Evolutionary conservation across 2,797 vertebrate genomes (phyloP).

Genomic region (Urosaurus nigricauda): DNA sequence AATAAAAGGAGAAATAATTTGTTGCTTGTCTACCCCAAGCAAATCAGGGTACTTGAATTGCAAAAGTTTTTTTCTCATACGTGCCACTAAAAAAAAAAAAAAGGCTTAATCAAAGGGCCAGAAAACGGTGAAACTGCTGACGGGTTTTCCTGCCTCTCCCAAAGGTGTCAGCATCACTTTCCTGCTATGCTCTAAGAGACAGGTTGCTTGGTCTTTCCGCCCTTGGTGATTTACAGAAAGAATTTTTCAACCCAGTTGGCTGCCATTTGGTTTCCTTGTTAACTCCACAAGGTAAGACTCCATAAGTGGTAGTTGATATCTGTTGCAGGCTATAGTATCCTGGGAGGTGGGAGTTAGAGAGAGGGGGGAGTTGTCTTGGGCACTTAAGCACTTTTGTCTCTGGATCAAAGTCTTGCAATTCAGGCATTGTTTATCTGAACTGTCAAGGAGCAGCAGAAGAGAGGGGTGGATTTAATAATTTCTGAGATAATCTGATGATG

Average conservation of each 20-base stretch:
- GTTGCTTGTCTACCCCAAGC: conserved; percentile 72
- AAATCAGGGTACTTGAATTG: conserved; percentile 76
- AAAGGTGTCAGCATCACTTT: conserved; percentile 80
- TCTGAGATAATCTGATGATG: background rate
- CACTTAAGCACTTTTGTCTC: conserved; percentile 15
- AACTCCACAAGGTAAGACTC: conserved; percentile 80
- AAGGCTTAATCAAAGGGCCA: conserved; percentile 81
- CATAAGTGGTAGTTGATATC: conserved; percentile 71
- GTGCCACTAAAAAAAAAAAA: conserved; percentile 36
- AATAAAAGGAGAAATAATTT: conserved; percentile 69
- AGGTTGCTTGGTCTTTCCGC: conserved; percentile 79
- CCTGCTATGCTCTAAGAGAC: conserved; percentile 76
- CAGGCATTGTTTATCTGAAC: background rate
- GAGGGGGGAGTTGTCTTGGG: conserved; percentile 42
- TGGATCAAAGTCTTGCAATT: background rate
- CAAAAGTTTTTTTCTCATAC: conserved; percentile 46
- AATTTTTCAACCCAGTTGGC: conserved; percentile 73
- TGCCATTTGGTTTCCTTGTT: conserved; percentile 73
- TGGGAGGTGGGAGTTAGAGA: background rate
- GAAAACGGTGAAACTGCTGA: conserved; percentile 80
- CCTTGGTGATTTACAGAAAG: conserved; percentile 79
- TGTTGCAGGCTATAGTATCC: conserved; percentile 21
- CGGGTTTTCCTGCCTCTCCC: conserved; percentile 77
- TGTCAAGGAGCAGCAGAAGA: background rate
- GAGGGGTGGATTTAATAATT: background rate